Evolutionary conservation across 2,888 invertebrate species (phyloP).

Genomic region (Micoletzkya japonica): DNA sequence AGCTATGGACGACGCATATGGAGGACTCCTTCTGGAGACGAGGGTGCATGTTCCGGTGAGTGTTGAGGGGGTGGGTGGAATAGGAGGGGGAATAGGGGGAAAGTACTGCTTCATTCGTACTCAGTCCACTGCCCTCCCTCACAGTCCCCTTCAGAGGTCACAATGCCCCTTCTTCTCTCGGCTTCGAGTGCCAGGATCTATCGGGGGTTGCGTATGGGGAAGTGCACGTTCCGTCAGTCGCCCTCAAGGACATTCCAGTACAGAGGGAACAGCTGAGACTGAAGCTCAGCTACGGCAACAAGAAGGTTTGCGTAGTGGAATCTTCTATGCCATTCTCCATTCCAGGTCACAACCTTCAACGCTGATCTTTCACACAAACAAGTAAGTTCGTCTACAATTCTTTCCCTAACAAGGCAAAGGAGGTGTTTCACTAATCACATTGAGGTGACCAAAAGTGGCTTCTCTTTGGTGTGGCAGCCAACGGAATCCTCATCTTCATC

Average conservation of each 20-base stretch:
- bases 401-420: slow-evolving; percentile 57
- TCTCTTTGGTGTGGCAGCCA: slow-evolving; percentile 64
- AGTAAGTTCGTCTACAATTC: slow-evolving; percentile 40
- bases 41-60: slow-evolving; percentile 66
- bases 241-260: slow-evolving; percentile 61
- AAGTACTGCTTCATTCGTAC: too few species aligned
- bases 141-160: slow-evolving; percentile 66
- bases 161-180: slow-evolving; percentile 65
- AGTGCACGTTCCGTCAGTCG: slow-evolving; percentile 63
- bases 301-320: slow-evolving; percentile 42
- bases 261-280: slow-evolving; percentile 62
- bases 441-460: slow-evolving; percentile 61
- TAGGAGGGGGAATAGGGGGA: too few species aligned
- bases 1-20: slow-evolving; percentile 66
- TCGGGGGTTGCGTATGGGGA: slow-evolving; percentile 44
- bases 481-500: slow-evolving; percentile 51
- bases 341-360: slow-evolving; percentile 54
- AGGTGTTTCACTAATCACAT: neutral
- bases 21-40: slow-evolving; percentile 66
- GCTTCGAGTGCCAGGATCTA: slow-evolving; percentile 59
- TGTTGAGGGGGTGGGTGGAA: too few species aligned
- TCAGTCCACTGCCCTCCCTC: too few species aligned
- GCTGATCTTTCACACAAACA: slow-evolving; percentile 61
- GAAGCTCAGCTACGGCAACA: slow-evolving; percentile 62
- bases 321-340: neutral